A percentile compares a stretch with the other conserved stretches of the same genome.
phyloP scores from a whole-genome alignment of 2,888 invertebrate species.

The Eugnorisma glareosa region DNA sequence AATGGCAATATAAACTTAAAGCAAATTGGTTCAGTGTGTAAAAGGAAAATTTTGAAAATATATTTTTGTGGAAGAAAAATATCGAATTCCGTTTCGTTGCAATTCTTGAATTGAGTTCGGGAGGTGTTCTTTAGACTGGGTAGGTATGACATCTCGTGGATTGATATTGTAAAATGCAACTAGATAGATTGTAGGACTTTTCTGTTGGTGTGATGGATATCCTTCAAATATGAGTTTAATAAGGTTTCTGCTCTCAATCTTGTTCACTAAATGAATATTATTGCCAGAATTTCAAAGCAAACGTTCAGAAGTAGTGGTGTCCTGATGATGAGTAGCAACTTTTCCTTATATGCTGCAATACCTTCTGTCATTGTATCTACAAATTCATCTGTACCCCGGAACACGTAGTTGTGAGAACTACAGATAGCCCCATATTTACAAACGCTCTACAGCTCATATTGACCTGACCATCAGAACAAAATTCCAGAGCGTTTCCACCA shows the following conservation, averaged over 20 bases:
- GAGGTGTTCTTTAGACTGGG: conserved; percentile 10
- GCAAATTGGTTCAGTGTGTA: conserved; percentile 37
- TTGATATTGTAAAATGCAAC: conserved; percentile 22
- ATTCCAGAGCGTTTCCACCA: background rate
- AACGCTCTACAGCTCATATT: background rate
- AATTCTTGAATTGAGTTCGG: conserved; percentile 26
- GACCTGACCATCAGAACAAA: background rate
- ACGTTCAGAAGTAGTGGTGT: too few species aligned
- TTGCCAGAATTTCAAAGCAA: background rate
- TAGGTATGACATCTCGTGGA: background rate
- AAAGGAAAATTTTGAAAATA: conserved; percentile 40
- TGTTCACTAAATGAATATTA: background rate
- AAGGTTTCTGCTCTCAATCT: background rate
- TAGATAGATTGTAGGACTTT: background rate
- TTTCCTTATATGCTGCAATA: background rate
- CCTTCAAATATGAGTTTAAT: background rate
- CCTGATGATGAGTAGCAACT: background rate
- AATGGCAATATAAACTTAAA: conserved; percentile 56
- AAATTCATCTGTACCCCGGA: background rate
- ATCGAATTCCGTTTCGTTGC: conserved; percentile 24
- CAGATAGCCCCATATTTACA: background rate
- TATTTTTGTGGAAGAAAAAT: conserved; percentile 20
- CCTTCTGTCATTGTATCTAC: background rate
- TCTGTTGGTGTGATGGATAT: background rate
- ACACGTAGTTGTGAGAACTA: background rate